These are phyloP conservation scores for Phycodurus eques DNA, from an alignment of 2,113 vertebrate species.

Conservation along the genomic window DNA sequence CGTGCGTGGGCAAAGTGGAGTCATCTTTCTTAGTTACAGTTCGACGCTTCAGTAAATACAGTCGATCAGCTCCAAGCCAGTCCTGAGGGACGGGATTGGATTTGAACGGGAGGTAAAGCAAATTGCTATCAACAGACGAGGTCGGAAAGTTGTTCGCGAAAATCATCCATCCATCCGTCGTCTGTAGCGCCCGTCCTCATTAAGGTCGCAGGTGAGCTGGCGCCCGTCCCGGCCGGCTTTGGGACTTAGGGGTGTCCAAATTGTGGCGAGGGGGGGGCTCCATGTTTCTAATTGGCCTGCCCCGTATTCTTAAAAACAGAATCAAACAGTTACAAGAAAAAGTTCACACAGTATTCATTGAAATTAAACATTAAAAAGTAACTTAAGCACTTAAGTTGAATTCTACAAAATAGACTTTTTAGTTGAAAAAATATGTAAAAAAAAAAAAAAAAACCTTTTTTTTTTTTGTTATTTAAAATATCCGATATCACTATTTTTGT, in stretches of 20 bases:
- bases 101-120: slow-evolving; percentile 32
- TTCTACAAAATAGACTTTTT: too few species aligned
- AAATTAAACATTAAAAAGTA: too few species aligned
- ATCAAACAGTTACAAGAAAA: too few species aligned
- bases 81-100: slow-evolving; percentile 11
- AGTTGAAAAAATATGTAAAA: too few species aligned
- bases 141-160: slow-evolving; percentile 15
- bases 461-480: too few species aligned
- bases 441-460: too few species aligned
- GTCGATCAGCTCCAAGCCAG: slow-evolving; percentile 17
- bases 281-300: too few species aligned
- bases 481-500: too few species aligned
- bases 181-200: not conserved
- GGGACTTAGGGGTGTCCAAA: slow-evolving; percentile 2
- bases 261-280: slow-evolving; percentile 5
- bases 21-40: slow-evolving; percentile 18
- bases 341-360: too few species aligned
- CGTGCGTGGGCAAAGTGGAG: not conserved
- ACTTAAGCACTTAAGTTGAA: too few species aligned
- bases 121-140: slow-evolving; percentile 44
- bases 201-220: not conserved
- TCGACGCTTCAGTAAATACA: slow-evolving; percentile 30
- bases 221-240: too few species aligned
- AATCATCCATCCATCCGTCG: slow-evolving; percentile 1
- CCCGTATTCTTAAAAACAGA: too few species aligned